These are phyloP conservation scores for Xanthia togata DNA, from an alignment of 2,888 invertebrate genomes.

Conservation along the genomic window DNA sequence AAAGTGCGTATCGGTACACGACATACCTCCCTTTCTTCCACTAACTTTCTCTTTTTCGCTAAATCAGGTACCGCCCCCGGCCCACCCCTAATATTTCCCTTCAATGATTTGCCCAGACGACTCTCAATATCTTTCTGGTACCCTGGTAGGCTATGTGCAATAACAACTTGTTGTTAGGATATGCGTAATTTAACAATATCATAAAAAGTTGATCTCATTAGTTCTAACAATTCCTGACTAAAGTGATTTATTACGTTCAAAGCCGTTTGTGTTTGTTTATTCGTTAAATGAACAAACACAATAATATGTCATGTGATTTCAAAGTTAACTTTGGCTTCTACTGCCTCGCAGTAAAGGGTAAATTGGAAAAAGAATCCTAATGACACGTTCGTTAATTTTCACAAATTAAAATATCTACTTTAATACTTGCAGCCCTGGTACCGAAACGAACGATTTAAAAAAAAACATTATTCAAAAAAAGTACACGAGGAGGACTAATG, in stretches of 20 bases:
- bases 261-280: background rate
- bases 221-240: background rate
- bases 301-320: no score
- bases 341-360: background rate
- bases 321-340: background rate
- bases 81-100: constrained; percentile 1
- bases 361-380: background rate
- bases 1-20: background rate
- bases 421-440: constrained; percentile 17
- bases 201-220: background rate
- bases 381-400: background rate
- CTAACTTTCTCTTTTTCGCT: constrained; percentile 3
- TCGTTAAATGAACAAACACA: no score
- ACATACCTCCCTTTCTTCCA: background rate
- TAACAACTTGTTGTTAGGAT: constrained; percentile 40
- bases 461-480: no score
- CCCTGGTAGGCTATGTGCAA: constrained; percentile 46
- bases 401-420: constrained; percentile 16
- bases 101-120: background rate
- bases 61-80: background rate
- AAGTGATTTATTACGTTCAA: background rate
- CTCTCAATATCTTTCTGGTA: constrained; percentile 20
- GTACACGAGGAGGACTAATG: no score
- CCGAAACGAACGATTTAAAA: background rate
- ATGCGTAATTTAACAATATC: constrained; percentile 9